Conservation (phyloP, 2,888 invertebrate genomes). For the Drosophila imparisetae region DNA sequence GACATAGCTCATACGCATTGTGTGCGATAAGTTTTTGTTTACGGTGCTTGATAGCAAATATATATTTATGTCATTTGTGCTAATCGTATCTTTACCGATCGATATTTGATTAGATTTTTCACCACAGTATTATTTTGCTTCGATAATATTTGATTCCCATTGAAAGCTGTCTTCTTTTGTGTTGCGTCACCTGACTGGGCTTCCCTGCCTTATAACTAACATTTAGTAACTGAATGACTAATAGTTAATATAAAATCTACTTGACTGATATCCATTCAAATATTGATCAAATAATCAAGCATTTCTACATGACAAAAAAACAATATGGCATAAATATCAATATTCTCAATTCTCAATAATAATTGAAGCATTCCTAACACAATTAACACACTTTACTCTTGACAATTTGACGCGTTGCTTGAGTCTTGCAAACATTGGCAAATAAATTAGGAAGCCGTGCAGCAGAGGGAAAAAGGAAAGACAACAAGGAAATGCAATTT, state of each 20-base stretch:
- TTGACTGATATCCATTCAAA: background rate
- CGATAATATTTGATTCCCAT: background rate
- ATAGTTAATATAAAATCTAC: background rate
- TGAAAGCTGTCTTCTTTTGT: background rate
- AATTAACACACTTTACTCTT: slow-evolving; percentile 4
- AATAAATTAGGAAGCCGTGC: slow-evolving; percentile 34
- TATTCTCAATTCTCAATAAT: background rate
- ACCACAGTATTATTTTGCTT: background rate
- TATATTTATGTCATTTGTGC: background rate
- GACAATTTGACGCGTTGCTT: slow-evolving; percentile 6
- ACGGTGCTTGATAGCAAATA: slow-evolving; percentile 5
- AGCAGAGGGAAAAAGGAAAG: background rate
- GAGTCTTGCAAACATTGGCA: slow-evolving; percentile 48
- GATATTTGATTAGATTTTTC: slow-evolving; percentile 1
- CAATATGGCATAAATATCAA: background rate
- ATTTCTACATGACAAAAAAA: background rate
- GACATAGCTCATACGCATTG: slow-evolving; percentile 56
- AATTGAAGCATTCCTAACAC: background rate
- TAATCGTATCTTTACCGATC: background rate
- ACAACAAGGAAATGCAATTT: slow-evolving; percentile 18
- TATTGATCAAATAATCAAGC: no score
- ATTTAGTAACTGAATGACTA: background rate
- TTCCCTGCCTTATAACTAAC: slow-evolving; percentile 1
- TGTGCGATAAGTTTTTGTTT: slow-evolving; percentile 23
- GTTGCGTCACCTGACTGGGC: slow-evolving; percentile 16